Percentiles rank a stretch among this genome's conserved stretches.
phyloP scores from a whole-genome alignment of 2,113 vertebrate genomes.

The Dipodomys ordii region DNA sequence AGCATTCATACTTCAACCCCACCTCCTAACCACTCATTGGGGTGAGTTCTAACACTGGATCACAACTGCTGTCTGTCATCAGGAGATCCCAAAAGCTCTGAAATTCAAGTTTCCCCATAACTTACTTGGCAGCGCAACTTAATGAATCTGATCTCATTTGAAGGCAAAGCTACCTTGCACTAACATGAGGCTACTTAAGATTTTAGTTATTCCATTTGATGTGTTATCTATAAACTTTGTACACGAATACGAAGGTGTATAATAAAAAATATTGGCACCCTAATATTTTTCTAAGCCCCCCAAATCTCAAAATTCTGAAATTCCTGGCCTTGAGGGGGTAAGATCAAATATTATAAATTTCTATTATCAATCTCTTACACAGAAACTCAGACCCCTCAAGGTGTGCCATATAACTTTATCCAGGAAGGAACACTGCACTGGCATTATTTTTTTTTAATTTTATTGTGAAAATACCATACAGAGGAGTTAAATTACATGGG shows the following conservation, averaged over 20 bases:
- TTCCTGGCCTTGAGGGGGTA: neutral
- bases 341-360: neutral
- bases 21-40: constrained; percentile 43
- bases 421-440: neutral
- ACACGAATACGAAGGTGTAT: neutral
- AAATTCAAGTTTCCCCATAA: constrained; percentile 48
- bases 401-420: neutral
- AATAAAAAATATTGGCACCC: constrained; percentile 20
- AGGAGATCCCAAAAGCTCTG: constrained; percentile 64
- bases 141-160: constrained; percentile 48
- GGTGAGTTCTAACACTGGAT: constrained; percentile 67
- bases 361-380: constrained; percentile 30
- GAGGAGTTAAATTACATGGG: no score
- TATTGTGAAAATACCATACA: no score
- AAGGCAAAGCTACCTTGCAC: constrained; percentile 31
- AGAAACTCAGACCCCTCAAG: neutral
- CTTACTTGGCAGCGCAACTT: constrained; percentile 55
- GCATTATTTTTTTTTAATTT: no score
- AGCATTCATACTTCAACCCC: neutral
- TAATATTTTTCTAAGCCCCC: neutral
- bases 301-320: constrained; percentile 46
- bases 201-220: neutral
- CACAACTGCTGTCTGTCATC: constrained; percentile 65
- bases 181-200: neutral
- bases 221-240: neutral